phyloP scores from a whole-genome alignment of 2,113 vertebrate species.

The Leucosticte australis region DNA sequence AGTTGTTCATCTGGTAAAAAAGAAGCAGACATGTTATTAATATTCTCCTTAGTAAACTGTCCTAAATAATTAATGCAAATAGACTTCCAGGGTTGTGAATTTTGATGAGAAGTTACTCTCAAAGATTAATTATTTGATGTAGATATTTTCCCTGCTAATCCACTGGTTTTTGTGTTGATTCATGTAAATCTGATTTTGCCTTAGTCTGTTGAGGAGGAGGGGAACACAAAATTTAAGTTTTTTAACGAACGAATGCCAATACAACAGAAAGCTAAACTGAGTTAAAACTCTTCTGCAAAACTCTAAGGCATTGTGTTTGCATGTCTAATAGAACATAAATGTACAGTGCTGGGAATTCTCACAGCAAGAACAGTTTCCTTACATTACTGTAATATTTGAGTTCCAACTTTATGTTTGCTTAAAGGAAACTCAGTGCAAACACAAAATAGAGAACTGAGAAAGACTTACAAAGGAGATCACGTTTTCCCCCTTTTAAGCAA shows the following conservation, averaged over 20 bases:
- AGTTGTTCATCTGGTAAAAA: slow-evolving; percentile 49
- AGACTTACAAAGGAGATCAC: slow-evolving; percentile 20
- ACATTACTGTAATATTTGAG: not conserved
- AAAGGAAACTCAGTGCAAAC: not conserved
- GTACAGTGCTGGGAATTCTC: not conserved
- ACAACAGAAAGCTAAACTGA: not conserved
- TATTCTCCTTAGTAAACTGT: slow-evolving; percentile 57
- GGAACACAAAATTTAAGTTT: not conserved
- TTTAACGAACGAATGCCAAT: not conserved
- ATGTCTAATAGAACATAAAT: not conserved
- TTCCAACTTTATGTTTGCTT: not conserved
- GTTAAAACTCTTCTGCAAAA: not conserved
- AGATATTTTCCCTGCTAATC: slow-evolving; percentile 1
- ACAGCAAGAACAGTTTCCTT: not conserved
- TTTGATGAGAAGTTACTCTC: slow-evolving; percentile 43
- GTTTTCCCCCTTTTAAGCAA: not conserved
- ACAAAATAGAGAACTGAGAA: not conserved
- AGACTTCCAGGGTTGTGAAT: slow-evolving; percentile 28
- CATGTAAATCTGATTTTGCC: not conserved
- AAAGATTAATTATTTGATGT: slow-evolving; percentile 35
- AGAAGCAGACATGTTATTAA: slow-evolving; percentile 8
- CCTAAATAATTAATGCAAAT: slow-evolving; percentile 60
- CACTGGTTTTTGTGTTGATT: slow-evolving; percentile 2
- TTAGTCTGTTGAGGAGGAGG: not conserved
- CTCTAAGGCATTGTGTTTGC: not conserved